These are phyloP conservation scores for Arvicanthis niloticus DNA, from an alignment of 2,113 vertebrate genomes.

Conservation along the genomic window DNA sequence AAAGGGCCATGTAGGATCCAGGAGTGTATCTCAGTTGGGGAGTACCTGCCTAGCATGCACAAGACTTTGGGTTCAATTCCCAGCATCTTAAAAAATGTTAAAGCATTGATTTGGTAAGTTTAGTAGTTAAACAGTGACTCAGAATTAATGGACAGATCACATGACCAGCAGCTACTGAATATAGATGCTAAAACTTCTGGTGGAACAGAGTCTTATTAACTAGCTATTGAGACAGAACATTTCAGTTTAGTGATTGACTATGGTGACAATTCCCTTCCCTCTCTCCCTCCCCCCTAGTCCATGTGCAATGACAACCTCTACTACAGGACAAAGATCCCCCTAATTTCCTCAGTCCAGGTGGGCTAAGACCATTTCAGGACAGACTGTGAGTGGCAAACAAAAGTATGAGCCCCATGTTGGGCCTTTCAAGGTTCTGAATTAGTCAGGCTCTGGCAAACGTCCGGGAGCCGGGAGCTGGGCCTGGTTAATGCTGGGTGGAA, in stretches of 20 bases:
- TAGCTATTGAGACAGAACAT: not conserved
- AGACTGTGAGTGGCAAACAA: not conserved
- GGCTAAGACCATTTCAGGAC: not conserved
- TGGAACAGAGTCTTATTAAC: not conserved
- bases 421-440: not conserved
- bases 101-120: not conserved
- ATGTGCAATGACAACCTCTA: not conserved
- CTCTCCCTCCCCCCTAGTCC: not conserved
- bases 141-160: not conserved
- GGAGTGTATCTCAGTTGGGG: too few relatives aligned
- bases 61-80: not conserved
- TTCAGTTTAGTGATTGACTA: not conserved
- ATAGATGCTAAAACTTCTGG: not conserved
- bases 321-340: not conserved
- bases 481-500: conserved; percentile 10
- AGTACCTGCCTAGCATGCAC: not conserved
- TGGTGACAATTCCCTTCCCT: not conserved
- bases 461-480: not conserved
- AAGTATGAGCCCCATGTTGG: not conserved
- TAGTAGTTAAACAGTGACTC: not conserved
- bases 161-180: not conserved
- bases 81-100: not conserved
- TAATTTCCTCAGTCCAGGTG: not conserved
- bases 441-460: not conserved
- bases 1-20: not conserved